Percentiles rank a stretch among this genome's conserved stretches.
phyloP scores from a whole-genome alignment of 2,888 invertebrate genomes.

The Mystacides longicornis region DNA sequence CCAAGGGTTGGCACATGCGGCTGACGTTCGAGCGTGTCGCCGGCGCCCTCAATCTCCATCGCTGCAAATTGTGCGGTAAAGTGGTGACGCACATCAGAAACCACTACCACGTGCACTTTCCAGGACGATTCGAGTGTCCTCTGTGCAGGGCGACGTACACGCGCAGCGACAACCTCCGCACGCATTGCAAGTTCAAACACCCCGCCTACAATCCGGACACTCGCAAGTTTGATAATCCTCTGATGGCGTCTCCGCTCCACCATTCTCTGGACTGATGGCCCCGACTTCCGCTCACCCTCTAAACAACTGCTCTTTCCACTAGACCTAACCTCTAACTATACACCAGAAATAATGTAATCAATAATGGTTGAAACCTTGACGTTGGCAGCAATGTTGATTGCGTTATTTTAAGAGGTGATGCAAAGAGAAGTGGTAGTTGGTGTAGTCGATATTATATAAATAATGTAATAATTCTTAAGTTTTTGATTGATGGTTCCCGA shows the following conservation, averaged over 20 bases:
- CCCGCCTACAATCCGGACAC: conserved; percentile 80
- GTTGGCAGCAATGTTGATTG: not conserved
- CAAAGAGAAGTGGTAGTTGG: not conserved
- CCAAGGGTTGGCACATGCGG: conserved; percentile 93
- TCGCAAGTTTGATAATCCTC: conserved; percentile 70
- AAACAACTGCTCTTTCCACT: not conserved
- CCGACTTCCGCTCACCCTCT: conserved; percentile 27
- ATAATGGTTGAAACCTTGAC: too few relatives aligned
- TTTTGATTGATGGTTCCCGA: not conserved
- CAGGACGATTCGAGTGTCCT: conserved; percentile 86
- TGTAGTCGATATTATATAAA: not conserved
- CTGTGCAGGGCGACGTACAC: conserved; percentile 87
- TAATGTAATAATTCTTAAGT: not conserved
- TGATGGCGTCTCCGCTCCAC: conserved; percentile 39
- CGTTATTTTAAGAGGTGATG: too few relatives aligned
- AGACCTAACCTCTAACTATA: too few relatives aligned
- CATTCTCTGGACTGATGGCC: conserved; percentile 39
- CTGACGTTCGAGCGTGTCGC: conserved; percentile 89
- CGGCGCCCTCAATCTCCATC: conserved; percentile 88
- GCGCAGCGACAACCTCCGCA: conserved; percentile 86
- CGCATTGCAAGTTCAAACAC: conserved; percentile 90
- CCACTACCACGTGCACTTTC: conserved; percentile 92
- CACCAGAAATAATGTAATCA: too few relatives aligned
- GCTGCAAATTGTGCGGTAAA: conserved; percentile 91
- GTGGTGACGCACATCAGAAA: conserved; percentile 91